A percentile compares a stretch with the other conserved stretches of the same genome.
phyloP scores from a whole-genome alignment of 2,797 vertebrate species.

The Malurus splendens region DNA sequence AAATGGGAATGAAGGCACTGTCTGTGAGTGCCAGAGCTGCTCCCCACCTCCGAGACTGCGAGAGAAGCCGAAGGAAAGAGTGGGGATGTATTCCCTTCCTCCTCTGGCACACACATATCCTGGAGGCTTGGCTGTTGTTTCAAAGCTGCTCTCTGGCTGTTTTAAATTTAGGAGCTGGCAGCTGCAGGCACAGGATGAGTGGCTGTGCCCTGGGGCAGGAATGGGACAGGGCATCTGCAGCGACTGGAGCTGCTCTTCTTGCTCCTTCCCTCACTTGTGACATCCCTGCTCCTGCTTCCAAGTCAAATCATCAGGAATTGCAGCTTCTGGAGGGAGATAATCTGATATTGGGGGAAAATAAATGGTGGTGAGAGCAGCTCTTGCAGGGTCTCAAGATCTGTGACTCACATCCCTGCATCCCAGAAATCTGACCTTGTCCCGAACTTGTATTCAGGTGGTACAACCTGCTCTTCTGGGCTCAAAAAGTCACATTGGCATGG shows the following conservation, averaged over 20 bases:
- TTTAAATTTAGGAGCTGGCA: neutral
- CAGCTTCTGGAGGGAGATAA: neutral
- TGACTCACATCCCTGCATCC: neutral
- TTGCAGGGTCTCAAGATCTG: neutral
- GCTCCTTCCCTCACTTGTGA: neutral
- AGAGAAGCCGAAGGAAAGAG: neutral
- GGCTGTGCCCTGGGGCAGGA: neutral
- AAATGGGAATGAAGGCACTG: neutral
- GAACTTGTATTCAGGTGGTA: rapidly evolving
- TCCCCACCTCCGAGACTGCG: rapidly evolving
- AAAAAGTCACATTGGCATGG: rapidly evolving
- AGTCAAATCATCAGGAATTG: neutral
- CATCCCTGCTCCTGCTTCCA: neutral
- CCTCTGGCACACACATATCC: rapidly evolving
- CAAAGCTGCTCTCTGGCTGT: neutral
- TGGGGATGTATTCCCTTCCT: neutral
- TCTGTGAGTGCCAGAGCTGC: neutral
- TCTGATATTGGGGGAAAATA: neutral
- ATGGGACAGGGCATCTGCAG: neutral
- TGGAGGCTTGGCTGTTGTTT: neutral
- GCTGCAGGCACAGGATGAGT: neutral
- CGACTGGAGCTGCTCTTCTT: neutral
- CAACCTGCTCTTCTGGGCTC: neutral
- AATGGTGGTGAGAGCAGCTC: rapidly evolving
- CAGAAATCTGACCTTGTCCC: rapidly evolving